A percentile compares a stretch with the other conserved stretches of the same genome.
Evolutionary conservation across 2,113 vertebrate genomes (phyloP).

Genomic region (Pongo abelii): DNA sequence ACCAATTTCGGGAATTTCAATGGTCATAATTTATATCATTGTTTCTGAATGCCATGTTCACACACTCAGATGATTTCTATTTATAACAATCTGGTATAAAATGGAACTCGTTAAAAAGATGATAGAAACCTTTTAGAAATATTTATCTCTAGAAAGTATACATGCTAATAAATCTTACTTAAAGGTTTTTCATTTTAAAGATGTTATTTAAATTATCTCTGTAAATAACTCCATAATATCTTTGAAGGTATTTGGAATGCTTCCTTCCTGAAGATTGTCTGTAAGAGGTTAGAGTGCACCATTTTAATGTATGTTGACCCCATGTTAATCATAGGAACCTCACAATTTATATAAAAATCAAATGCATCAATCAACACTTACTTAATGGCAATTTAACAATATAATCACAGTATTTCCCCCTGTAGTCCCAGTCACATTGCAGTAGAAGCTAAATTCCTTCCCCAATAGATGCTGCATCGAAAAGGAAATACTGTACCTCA

Average conservation of each 20-base stretch:
- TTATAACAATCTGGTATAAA: constrained; percentile 53
- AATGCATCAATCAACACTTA: constrained; percentile 46
- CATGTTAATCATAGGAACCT: constrained; percentile 23
- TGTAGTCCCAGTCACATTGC: constrained; percentile 68
- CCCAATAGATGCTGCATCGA: constrained; percentile 82
- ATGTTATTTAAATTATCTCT: constrained; percentile 16
- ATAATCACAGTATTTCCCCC: constrained; percentile 34
- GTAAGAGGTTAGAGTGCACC: constrained; percentile 66
- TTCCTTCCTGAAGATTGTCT: constrained; percentile 38
- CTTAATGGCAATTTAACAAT: neutral
- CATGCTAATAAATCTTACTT: constrained; percentile 26
- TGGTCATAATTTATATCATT: neutral
- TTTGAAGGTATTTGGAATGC: constrained; percentile 53
- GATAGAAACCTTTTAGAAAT: constrained; percentile 54
- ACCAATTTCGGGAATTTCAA: neutral
- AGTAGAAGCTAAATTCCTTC: constrained; percentile 78
- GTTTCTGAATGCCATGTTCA: constrained; percentile 21
- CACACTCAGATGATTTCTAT: constrained; percentile 50
- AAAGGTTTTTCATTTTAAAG: constrained; percentile 43
- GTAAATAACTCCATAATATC: constrained; percentile 36
- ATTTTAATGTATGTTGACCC: constrained; percentile 45
- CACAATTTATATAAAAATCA: constrained; percentile 30
- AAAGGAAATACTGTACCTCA: constrained; percentile 86
- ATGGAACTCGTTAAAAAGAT: neutral
- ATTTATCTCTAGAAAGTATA: constrained; percentile 35